Evolutionary conservation across 2,888 invertebrate species (phyloP).

Genomic region (Penaeus monodon): DNA sequence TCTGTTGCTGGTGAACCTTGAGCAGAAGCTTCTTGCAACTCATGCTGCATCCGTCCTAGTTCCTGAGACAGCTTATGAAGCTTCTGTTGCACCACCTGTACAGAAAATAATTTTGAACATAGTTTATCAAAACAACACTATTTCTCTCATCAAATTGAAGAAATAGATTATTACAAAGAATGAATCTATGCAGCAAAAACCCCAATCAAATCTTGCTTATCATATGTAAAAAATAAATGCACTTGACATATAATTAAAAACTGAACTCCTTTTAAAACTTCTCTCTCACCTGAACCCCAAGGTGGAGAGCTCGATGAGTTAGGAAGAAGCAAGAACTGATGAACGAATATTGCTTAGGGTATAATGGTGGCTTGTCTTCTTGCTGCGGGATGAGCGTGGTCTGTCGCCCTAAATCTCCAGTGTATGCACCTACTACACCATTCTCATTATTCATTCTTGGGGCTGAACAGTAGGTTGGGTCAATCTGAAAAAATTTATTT

Average conservation of each 20-base stretch:
- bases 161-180: too few species aligned
- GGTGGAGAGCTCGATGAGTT: conserved; percentile 87
- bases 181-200: too few species aligned
- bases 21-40: conserved; percentile 78
- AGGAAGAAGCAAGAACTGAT: conserved; percentile 92
- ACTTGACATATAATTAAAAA: too few species aligned
- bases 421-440: conserved; percentile 77
- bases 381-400: conserved; percentile 83
- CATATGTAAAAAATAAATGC: too few species aligned
- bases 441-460: conserved; percentile 67
- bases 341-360: conserved; percentile 79
- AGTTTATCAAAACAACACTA: not conserved
- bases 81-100: conserved; percentile 71
- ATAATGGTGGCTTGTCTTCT: conserved; percentile 68
- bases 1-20: conserved; percentile 74
- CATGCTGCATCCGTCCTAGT: conserved; percentile 80
- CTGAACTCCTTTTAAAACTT: too few species aligned
- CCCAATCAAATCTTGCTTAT: too few species aligned
- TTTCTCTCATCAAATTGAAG: not conserved
- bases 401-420: conserved; percentile 79
- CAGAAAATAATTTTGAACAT: not conserved
- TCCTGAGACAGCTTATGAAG: conserved; percentile 75
- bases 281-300: conserved; percentile 73
- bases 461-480: conserved; percentile 56
- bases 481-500: conserved; percentile 38